phyloP scores from a whole-genome alignment of 2,797 vertebrate species.

The Tenualosa ilisha region DNA sequence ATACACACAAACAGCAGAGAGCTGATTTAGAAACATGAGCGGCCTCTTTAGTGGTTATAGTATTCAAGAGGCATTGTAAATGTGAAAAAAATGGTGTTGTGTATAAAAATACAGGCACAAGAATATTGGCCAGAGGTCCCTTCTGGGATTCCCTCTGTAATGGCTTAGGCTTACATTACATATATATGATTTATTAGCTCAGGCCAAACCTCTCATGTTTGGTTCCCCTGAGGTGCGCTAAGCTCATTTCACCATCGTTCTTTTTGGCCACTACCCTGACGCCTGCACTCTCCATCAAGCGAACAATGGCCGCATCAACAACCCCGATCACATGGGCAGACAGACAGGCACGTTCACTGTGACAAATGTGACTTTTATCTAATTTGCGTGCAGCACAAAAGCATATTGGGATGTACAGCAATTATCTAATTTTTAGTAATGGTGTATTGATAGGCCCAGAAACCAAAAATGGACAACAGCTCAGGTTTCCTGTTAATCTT shows the following conservation, averaged over 20 bases:
- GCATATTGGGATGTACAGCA: neutral
- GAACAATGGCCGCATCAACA: neutral
- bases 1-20: too few relatives aligned
- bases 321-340: neutral
- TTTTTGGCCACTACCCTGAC: neutral
- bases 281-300: neutral
- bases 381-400: neutral
- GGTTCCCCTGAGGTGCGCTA: constrained; percentile 25
- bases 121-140: too few relatives aligned
- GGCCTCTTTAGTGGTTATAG: too few relatives aligned
- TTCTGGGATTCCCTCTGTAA: neutral
- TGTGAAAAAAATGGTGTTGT: neutral
- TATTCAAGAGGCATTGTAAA: neutral
- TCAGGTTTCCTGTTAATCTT: neutral
- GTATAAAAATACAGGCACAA: neutral
- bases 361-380: neutral
- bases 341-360: neutral
- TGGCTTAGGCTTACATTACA: constrained; percentile 29
- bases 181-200: constrained; percentile 41
- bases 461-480: neutral
- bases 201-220: neutral
- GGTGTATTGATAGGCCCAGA: neutral
- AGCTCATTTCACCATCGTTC: constrained; percentile 29
- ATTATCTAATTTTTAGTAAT: neutral
- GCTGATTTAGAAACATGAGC: too few relatives aligned